These are phyloP conservation scores for Mylabris sibirica DNA, from an alignment of 2,888 invertebrate species.

Conservation along the genomic window DNA sequence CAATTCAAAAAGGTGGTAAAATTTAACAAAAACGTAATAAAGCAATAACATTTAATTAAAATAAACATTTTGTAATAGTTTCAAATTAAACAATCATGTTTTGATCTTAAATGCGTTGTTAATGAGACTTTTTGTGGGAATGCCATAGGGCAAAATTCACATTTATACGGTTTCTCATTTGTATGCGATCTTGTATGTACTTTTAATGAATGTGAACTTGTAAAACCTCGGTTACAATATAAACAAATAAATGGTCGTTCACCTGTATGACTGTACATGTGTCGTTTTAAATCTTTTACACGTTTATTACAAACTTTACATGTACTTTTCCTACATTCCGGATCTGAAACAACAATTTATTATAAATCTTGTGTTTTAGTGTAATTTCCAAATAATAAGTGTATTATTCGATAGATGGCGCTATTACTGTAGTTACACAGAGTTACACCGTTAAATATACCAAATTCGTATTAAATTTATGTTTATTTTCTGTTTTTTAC, in stretches of 20 bases:
- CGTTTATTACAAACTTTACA: slow-evolving; percentile 51
- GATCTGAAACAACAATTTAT: slow-evolving; percentile 41
- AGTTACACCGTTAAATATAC: too few relatives aligned
- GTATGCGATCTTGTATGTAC: slow-evolving; percentile 51
- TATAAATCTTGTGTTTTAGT: neutral
- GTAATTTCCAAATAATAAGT: neutral
- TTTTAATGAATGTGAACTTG: slow-evolving; percentile 49
- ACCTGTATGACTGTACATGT: slow-evolving; percentile 51
- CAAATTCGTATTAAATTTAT: too few relatives aligned
- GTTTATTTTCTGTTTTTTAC: too few relatives aligned
- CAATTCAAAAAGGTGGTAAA: too few relatives aligned
- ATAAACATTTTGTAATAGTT: neutral
- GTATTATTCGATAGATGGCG: neutral
- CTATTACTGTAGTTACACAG: neutral
- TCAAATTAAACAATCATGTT: slow-evolving; percentile 37
- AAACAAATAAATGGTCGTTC: slow-evolving; percentile 48
- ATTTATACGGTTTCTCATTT: slow-evolving; percentile 51
- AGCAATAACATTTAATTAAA: too few relatives aligned
- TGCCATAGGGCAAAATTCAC: slow-evolving; percentile 47
- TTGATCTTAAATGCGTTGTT: slow-evolving; percentile 49
- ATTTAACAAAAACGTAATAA: too few relatives aligned
- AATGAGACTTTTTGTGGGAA: slow-evolving; percentile 52
- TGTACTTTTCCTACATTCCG: slow-evolving; percentile 47
- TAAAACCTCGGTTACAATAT: slow-evolving; percentile 49
- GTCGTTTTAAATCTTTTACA: slow-evolving; percentile 48